These are phyloP conservation scores for Falco concolor DNA, from an alignment of 2,797 vertebrate species.

Conservation along the genomic window DNA sequence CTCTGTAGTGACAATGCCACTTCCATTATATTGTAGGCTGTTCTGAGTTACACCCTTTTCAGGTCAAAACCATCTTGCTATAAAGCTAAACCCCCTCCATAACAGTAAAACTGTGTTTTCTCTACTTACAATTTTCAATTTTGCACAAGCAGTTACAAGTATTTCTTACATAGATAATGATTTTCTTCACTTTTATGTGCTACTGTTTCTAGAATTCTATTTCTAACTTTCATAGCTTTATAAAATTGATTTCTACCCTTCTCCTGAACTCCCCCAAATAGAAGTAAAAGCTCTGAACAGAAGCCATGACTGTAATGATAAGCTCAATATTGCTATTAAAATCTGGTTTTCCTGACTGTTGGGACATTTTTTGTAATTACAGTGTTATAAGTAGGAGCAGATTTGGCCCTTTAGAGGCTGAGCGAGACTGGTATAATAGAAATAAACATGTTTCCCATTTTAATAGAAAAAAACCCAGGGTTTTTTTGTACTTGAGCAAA, in stretches of 20 bases:
- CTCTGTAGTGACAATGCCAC: neutral
- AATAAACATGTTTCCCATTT: neutral
- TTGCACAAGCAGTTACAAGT: neutral
- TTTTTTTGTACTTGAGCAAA: neutral
- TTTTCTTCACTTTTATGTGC: neutral
- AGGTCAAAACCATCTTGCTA: neutral
- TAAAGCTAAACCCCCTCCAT: neutral
- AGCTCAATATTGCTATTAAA: neutral
- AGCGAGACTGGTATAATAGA: neutral
- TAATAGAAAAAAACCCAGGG: neutral
- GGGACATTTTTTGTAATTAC: neutral
- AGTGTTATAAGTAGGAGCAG: neutral
- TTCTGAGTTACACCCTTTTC: neutral
- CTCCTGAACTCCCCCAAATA: neutral
- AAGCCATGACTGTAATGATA: neutral
- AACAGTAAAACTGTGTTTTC: neutral
- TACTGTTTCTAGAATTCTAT: neutral
- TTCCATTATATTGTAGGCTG: neutral
- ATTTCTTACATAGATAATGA: neutral
- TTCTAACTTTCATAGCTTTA: neutral
- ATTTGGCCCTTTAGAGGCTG: neutral
- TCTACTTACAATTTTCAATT: neutral
- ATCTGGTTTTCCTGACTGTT: neutral
- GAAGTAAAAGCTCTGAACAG: neutral
- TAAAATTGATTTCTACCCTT: neutral